A percentile compares a stretch with the other conserved stretches of the same genome.
Conservation (phyloP, 2,797 vertebrate genomes). For the Trematomus bernacchii region DNA sequence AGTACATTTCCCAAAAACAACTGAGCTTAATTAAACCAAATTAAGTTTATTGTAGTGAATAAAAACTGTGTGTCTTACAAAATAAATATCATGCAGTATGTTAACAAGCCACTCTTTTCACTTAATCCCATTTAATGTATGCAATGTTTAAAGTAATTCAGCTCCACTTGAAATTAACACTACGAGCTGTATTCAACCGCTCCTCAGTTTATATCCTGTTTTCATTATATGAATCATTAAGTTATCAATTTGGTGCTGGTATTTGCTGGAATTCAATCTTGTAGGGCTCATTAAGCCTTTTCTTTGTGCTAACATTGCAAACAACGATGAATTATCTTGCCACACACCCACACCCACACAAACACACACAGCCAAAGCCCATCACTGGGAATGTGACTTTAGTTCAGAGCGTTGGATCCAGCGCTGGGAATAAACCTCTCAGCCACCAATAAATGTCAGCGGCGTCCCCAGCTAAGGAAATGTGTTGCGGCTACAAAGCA, state of each 20-base stretch:
- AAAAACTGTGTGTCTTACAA: background rate
- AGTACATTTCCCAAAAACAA: slow-evolving; percentile 7
- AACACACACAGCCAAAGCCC: slow-evolving; percentile 9
- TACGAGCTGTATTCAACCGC: slow-evolving; percentile 54
- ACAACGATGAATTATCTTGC: slow-evolving; percentile 50
- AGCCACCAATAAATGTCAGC: slow-evolving; percentile 68
- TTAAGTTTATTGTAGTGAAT: background rate
- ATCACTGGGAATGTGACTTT: slow-evolving; percentile 41
- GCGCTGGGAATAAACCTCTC: slow-evolving; percentile 59
- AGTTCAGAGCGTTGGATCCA: slow-evolving; percentile 22
- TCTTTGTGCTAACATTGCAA: slow-evolving; percentile 54
- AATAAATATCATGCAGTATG: slow-evolving; percentile 19
- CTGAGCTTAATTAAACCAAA: background rate
- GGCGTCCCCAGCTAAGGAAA: slow-evolving; percentile 49
- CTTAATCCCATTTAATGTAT: slow-evolving; percentile 57
- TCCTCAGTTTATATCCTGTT: slow-evolving; percentile 62
- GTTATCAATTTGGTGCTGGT: slow-evolving; percentile 67
- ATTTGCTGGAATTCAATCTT: slow-evolving; percentile 69
- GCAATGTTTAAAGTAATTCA: slow-evolving; percentile 57
- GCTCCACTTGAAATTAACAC: slow-evolving; percentile 54
- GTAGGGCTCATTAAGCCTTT: slow-evolving; percentile 67
- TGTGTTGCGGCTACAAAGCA: slow-evolving; percentile 46
- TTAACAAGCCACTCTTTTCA: slow-evolving; percentile 28
- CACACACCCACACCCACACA: slow-evolving; percentile 5
- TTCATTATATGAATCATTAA: slow-evolving; percentile 79